Percentiles rank a stretch among this genome's conserved stretches.
Conservation (phyloP, 1,140 invertebrate genomes). For the Drosophila pseudoananassae region DNA sequence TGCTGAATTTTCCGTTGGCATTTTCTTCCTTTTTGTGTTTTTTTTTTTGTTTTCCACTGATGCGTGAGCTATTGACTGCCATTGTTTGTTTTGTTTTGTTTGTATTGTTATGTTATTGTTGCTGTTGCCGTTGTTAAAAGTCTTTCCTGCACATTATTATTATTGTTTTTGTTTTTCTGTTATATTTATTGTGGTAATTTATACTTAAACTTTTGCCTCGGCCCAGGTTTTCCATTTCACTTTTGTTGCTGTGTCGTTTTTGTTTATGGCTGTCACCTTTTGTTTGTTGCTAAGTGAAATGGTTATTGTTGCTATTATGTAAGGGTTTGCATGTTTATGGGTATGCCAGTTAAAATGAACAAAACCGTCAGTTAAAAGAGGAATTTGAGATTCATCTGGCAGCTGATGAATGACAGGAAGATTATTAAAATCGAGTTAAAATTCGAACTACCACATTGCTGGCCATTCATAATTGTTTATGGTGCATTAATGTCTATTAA, state of each 20-base stretch:
- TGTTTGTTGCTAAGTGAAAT: slow-evolving; percentile 31
- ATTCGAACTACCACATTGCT: too few species aligned
- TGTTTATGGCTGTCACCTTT: slow-evolving; percentile 45
- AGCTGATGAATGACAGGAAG: slow-evolving; percentile 14
- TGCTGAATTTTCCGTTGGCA: slow-evolving; percentile 53
- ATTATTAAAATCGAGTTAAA: slow-evolving; percentile 9
- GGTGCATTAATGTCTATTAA: slow-evolving; percentile 1
- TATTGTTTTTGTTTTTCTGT: slow-evolving; percentile 34
- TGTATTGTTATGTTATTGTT: slow-evolving; percentile 32
- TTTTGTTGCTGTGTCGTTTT: slow-evolving; percentile 31
- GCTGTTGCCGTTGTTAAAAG: slow-evolving; percentile 46
- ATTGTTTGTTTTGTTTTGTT: slow-evolving; percentile 45
- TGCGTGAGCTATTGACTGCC: slow-evolving; percentile 65
- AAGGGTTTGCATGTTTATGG: slow-evolving; percentile 11
- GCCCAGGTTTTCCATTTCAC: slow-evolving; percentile 22
- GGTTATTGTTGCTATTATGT: slow-evolving; percentile 46
- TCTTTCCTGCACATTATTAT: slow-evolving; percentile 32
- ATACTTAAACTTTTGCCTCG: slow-evolving; percentile 62
- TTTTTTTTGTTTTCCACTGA: slow-evolving; percentile 34
- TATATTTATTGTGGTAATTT: slow-evolving; percentile 78
- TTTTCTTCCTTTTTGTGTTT: slow-evolving; percentile 30
- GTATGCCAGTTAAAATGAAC: slow-evolving; percentile 55
- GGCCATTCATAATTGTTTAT: background rate
- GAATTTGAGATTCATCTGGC: slow-evolving; percentile 15
- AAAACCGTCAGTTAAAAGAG: slow-evolving; percentile 30